Base-by-base conservation (phyloP, 2,888 invertebrate species). In the Papilio protenor region DNA sequence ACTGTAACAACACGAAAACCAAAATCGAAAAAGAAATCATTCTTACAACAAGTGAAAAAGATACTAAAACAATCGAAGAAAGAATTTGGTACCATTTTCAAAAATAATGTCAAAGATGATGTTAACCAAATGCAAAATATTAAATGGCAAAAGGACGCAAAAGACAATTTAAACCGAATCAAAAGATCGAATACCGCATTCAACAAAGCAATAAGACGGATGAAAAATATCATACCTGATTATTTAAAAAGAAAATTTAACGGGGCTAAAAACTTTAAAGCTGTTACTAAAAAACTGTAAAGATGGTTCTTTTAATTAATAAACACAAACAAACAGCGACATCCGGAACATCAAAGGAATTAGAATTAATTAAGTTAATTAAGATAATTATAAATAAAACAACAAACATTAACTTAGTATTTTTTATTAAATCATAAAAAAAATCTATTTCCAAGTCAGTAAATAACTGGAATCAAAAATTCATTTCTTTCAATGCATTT, bases 221-320 rank as follows among this genome's bases (percentile, higher is more conserved):
- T 92, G 14, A 91, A 90, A 71, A 90, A 87, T 79, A 92, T 92
- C 8, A 85, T 92, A 81, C 92, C 93, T 2, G 85, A 85, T 64
- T 92, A 92, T 81, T 84, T 92, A 18, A 86, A 88, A 83, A 87
- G 88, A 5, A 92, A 92, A 83, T 82, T 90, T 0, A 84, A 86
- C 40, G 87, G 87, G 4, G 87, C 83, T n/a, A 83, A 89, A 6
- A 79, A 81, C 23, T 83, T 84, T 2, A 82, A 81, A 75, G 70
- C 73, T 16, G 40, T 72, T n/a, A 59, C 40, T 16, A 77, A 74
- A 27, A 74, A 77, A 66, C 16, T 21, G 21, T 27, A 75, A 61
- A 21, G 11, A 57, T 21, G 3, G 21, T 21, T 59, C 4, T 12
- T 59, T 2, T 59, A 14, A 27, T 61, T 16, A 21, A n/a, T 61